phyloP scores from a whole-genome alignment of 2,113 vertebrate genomes.

The Trachemys scripta region DNA sequence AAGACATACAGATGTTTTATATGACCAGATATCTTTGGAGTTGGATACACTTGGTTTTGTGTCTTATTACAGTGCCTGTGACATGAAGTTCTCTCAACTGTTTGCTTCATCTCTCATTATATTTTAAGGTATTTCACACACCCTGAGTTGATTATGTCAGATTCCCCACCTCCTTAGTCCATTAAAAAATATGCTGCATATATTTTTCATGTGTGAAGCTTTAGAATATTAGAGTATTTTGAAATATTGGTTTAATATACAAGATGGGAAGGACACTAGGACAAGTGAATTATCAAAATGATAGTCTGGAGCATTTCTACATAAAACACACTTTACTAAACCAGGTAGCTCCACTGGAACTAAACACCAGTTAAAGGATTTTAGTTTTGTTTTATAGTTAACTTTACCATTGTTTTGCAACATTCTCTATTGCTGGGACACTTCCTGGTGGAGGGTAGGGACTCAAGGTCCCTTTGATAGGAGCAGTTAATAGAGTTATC shows the following conservation, averaged over 20 bases:
- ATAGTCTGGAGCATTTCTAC: background rate
- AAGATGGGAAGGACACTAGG: background rate
- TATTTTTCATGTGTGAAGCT: slow-evolving; percentile 9
- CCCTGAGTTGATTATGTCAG: background rate
- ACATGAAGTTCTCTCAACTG: background rate
- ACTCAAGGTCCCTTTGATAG: background rate
- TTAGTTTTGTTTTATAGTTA: background rate
- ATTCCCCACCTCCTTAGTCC: slow-evolving; percentile 2
- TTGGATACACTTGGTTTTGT: background rate
- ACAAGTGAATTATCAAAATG: background rate
- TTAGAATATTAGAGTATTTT: background rate
- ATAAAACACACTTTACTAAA: background rate
- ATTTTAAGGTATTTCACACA: background rate
- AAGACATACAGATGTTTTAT: background rate
- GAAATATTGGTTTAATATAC: background rate
- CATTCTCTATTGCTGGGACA: background rate
- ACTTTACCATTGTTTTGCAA: background rate
- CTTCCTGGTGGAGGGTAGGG: background rate
- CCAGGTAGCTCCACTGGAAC: background rate
- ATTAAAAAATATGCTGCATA: background rate
- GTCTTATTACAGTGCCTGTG: background rate
- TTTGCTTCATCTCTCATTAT: slow-evolving; percentile 9
- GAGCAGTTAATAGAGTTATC: background rate
- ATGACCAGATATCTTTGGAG: background rate
- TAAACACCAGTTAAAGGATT: fast-evolving